These are phyloP conservation scores for Thaumatotibia leucotreta DNA, from an alignment of 1,140 invertebrate species.

Conservation along the genomic window DNA sequence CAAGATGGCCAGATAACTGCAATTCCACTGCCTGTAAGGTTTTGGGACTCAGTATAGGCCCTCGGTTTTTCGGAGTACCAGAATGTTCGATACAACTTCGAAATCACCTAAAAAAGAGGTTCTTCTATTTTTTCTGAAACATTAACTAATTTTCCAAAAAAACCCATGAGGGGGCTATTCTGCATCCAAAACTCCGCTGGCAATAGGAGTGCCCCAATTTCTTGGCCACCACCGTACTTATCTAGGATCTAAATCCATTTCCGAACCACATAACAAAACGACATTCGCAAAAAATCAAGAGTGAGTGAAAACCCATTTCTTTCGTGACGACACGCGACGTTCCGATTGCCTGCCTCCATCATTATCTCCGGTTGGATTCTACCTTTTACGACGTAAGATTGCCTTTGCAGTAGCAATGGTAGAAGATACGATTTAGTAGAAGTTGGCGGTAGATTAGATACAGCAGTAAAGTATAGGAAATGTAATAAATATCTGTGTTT, in stretches of 20 bases:
- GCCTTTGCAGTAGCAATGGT: background rate
- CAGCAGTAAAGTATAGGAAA: constrained; percentile 4
- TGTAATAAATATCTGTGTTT: constrained; percentile 1
- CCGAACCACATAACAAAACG: background rate
- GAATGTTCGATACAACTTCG: no score
- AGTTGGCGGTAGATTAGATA: background rate
- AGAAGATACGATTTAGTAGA: background rate
- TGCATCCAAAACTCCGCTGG: no score
- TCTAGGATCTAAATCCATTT: background rate
- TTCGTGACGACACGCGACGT: constrained; percentile 2
- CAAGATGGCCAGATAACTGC: no score
- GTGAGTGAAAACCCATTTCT: background rate
- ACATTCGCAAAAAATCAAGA: background rate
- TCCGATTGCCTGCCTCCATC: background rate
- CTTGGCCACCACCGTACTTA: no score
- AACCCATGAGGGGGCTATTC: no score
- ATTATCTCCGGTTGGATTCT: background rate
- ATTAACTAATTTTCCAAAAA: no score
- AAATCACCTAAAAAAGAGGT: no score
- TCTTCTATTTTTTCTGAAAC: no score
- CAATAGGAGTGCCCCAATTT: no score
- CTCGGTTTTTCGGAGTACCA: no score
- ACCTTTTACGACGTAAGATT: background rate
- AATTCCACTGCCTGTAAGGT: no score
- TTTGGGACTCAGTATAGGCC: no score